Evolutionary conservation across 1,140 invertebrate genomes (phyloP).

Genomic region (Drosophila grimshawi): DNA sequence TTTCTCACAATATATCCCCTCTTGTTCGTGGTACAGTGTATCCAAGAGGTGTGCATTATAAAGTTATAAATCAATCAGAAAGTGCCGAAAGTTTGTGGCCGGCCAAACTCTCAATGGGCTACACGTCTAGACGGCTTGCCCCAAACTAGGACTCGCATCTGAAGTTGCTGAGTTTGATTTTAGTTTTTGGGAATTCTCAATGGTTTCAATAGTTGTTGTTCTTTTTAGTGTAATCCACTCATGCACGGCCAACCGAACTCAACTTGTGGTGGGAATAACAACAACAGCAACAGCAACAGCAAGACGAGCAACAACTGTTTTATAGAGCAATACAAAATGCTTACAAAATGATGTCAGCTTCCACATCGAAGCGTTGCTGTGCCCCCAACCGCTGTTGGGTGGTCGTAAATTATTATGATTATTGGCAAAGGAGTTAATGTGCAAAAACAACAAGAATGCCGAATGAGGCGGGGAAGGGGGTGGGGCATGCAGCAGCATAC

Average conservation of each 20-base stretch:
- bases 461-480: neutral
- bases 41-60: neutral
- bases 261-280: constrained; percentile 17
- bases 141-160: constrained; percentile 28
- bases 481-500: neutral
- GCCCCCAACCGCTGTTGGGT: constrained; percentile 57
- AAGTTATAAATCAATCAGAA: constrained; percentile 6
- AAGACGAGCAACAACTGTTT: constrained; percentile 1
- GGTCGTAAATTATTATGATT: constrained; percentile 80
- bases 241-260: neutral
- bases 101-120: constrained; percentile 39
- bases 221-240: neutral
- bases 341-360: constrained; percentile 62
- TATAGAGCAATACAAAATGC: constrained; percentile 55
- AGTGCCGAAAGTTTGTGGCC: constrained; percentile 24
- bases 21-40: neutral
- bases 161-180: constrained; percentile 37
- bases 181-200: constrained; percentile 14
- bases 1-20: too few species aligned
- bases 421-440: constrained; percentile 77
- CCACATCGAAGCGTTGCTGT: constrained; percentile 9
- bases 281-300: constrained; percentile 21
- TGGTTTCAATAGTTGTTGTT: neutral
- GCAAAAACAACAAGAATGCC: constrained; percentile 44
- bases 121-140: constrained; percentile 53